Base-by-base conservation (phyloP, 2,113 vertebrate species). In the Anoplopoma fimbria region DNA sequence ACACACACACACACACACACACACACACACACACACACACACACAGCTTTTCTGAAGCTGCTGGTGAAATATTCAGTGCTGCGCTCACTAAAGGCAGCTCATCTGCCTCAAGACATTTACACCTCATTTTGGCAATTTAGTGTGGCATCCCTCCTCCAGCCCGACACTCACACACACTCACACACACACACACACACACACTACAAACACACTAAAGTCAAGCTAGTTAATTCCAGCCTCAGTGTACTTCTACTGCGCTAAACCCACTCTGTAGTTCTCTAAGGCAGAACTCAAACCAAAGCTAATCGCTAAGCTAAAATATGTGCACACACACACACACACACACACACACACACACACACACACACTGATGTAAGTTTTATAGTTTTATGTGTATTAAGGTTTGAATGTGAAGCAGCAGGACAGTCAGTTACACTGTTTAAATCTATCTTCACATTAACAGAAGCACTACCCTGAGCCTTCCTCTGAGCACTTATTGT, bases 91-190 rank as follows among this genome's bases (percentile, higher is more conserved):
- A 88, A 88, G 74, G 86, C 85, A 88, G 82, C 85, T 91, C 89
- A 91, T 93, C 88, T 93, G 92, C 93, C 85, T 88, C 75, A 29
- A 91, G 90, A 92, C 82, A 86, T 91, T 89, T 90, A 89, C 87
- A 91, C 91, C 90, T 93, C 85, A 92, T 86, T 91, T 88, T 91
- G 77, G 79, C 87, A 92, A 90, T 90, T 90, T 90, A 88, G 87
- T 78, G 88, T 91, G 86, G 88, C 89, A 88, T 77, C 77, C 81
- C 65, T 77, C 85, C 76, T 75, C 79, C 49, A 75, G 49, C 74
- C 40, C 8, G 2, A 62, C 75, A 69, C 79, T 53, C 80, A 88
- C 72, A 77, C 79, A 76, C 76, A 77, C 83, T 53, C 67, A 73
- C 38, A 72, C 15, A 69, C 15, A 61, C 6, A 74, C 45, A 49